Conservation (phyloP, 1,140 invertebrate genomes). For the Neoseiulus cucumeris region DNA sequence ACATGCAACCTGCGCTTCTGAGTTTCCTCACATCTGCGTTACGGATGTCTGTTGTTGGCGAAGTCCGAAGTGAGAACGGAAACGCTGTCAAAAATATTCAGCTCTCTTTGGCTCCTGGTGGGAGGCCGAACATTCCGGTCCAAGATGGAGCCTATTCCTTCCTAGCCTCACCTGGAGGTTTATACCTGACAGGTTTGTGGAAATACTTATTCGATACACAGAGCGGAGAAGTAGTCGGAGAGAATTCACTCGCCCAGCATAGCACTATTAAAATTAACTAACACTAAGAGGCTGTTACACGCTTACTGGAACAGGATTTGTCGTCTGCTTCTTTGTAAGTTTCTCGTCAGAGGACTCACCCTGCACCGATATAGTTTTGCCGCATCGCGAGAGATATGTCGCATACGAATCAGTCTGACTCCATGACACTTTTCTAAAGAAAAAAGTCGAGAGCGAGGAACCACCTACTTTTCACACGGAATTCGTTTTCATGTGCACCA, state of each 20-base stretch:
- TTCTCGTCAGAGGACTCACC: too few species aligned
- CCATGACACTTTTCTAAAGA: too few species aligned
- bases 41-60: background rate
- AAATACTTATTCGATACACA: background rate
- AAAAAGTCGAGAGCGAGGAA: too few species aligned
- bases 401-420: too few species aligned
- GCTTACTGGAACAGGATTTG: background rate
- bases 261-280: background rate
- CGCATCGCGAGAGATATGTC: too few species aligned
- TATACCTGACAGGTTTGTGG: background rate
- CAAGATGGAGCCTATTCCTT: background rate
- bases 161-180: background rate
- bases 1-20: background rate
- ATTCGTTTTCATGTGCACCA: too few species aligned
- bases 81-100: background rate
- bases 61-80: background rate
- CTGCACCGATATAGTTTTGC: too few species aligned
- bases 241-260: background rate
- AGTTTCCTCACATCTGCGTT: background rate
- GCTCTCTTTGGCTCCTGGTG: background rate
- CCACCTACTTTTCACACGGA: too few species aligned
- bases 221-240: too few species aligned
- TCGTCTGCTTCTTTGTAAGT: conserved; percentile 8
- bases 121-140: background rate
- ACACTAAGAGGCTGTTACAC: background rate